Evolutionary conservation across 2,113 vertebrate genomes (phyloP).

Genomic region (Pomatorhinus ruficollis): DNA sequence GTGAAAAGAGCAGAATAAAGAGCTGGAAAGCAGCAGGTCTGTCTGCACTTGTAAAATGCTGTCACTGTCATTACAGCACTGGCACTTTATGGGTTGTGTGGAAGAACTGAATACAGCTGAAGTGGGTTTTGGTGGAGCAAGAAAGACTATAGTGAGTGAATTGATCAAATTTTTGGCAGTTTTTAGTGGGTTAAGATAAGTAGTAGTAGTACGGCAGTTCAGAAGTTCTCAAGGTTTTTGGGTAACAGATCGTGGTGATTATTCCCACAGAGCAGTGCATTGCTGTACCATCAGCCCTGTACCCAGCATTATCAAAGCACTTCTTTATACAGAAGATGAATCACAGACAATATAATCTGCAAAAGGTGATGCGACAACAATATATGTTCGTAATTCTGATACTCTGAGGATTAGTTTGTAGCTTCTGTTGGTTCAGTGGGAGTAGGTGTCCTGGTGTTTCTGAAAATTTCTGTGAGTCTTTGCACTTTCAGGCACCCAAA

Average conservation of each 20-base stretch:
- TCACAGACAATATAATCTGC: neutral
- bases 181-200: neutral
- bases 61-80: accelerated
- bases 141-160: neutral
- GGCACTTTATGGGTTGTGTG: neutral
- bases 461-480: neutral
- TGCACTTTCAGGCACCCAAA: neutral
- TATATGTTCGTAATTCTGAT: neutral
- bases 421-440: neutral
- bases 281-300: neutral
- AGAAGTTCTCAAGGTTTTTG: neutral
- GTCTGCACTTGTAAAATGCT: neutral
- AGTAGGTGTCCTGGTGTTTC: neutral
- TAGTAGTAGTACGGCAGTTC: neutral
- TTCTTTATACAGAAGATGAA: neutral
- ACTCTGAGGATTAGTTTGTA: neutral
- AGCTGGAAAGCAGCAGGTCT: neutral
- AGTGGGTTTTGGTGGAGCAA: neutral
- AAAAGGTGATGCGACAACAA: neutral
- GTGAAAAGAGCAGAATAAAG: neutral
- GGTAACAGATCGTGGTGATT: neutral
- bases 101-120: neutral
- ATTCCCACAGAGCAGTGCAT: neutral
- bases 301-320: neutral
- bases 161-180: neutral